A percentile compares a stretch with the other conserved stretches of the same genome.
Conservation (phyloP, 1,140 invertebrate genomes). For the Lithobius niger region DNA sequence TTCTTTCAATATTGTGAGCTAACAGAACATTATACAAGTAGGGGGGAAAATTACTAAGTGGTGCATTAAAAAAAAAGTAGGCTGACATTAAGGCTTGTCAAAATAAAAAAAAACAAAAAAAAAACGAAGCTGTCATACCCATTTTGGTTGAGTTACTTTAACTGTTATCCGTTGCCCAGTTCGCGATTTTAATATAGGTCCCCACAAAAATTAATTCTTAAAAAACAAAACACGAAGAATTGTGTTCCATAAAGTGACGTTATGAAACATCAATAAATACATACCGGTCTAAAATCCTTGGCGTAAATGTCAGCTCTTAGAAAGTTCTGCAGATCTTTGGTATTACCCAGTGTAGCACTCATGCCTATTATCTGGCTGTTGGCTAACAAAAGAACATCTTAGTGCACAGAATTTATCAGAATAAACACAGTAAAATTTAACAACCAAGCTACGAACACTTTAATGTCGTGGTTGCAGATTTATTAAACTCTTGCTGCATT, state of each 20-base stretch:
- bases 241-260: background rate
- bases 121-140: too few species aligned
- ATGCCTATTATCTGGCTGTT: conserved; percentile 81
- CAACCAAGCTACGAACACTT: too few species aligned
- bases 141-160: too few species aligned
- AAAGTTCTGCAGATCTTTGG: conserved; percentile 60
- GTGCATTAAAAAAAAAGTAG: too few species aligned
- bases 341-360: conserved; percentile 92
- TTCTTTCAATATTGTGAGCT: too few species aligned
- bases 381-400: conserved; percentile 34
- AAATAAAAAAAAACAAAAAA: too few species aligned
- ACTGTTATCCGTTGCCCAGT: too few species aligned
- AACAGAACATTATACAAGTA: too few species aligned
- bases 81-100: too few species aligned
- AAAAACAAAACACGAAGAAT: background rate
- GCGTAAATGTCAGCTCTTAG: conserved; percentile 65
- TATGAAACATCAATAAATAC: conserved; percentile 9
- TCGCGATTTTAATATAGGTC: background rate
- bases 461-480: too few species aligned
- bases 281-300: conserved; percentile 69
- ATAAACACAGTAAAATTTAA: background rate
- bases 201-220: background rate
- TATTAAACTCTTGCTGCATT: too few species aligned
- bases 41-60: too few species aligned
- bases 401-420: background rate